A percentile compares a stretch with the other conserved stretches of the same genome.
Evolutionary conservation across 2,113 vertebrate genomes (phyloP).

Genomic region (Lophius piscatorius): DNA sequence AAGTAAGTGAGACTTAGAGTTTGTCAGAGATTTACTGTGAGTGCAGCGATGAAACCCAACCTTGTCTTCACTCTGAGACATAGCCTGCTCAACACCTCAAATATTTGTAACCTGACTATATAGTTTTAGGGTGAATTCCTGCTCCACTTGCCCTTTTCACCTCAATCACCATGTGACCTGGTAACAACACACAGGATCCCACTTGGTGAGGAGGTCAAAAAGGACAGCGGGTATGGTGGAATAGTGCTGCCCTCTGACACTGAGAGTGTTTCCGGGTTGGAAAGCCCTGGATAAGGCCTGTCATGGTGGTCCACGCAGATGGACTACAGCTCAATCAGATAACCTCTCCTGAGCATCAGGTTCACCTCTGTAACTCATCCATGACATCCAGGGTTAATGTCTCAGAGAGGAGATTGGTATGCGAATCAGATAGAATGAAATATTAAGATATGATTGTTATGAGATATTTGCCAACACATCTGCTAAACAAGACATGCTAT

Average conservation of each 20-base stretch:
- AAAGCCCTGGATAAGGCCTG: constrained; percentile 79
- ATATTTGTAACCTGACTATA: constrained; percentile 58
- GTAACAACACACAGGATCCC: constrained; percentile 57
- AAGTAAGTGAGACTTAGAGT: too few species aligned
- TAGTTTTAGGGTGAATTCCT: constrained; percentile 58
- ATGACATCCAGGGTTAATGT: constrained; percentile 72
- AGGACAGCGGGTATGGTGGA: constrained; percentile 78
- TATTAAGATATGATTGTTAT: not conserved
- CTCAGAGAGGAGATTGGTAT: constrained; percentile 30
- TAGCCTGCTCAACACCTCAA: constrained; percentile 41
- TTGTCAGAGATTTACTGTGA: constrained; percentile 35
- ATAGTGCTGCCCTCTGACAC: constrained; percentile 78
- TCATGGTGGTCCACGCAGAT: constrained; percentile 84
- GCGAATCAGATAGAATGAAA: constrained; percentile 30
- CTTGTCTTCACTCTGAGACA: constrained; percentile 6
- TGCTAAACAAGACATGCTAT: not conserved
- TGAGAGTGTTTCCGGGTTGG: constrained; percentile 81
- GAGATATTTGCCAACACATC: too few species aligned
- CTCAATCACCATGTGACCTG: constrained; percentile 66
- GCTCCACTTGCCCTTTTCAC: constrained; percentile 67
- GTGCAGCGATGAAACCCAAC: not conserved
- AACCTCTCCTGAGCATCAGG: constrained; percentile 79
- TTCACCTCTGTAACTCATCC: constrained; percentile 82
- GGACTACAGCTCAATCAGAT: constrained; percentile 78
- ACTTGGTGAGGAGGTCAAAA: constrained; percentile 45